These are phyloP conservation scores for Ophion ventricosus DNA, from an alignment of 2,888 invertebrate genomes.

Conservation along the genomic window DNA sequence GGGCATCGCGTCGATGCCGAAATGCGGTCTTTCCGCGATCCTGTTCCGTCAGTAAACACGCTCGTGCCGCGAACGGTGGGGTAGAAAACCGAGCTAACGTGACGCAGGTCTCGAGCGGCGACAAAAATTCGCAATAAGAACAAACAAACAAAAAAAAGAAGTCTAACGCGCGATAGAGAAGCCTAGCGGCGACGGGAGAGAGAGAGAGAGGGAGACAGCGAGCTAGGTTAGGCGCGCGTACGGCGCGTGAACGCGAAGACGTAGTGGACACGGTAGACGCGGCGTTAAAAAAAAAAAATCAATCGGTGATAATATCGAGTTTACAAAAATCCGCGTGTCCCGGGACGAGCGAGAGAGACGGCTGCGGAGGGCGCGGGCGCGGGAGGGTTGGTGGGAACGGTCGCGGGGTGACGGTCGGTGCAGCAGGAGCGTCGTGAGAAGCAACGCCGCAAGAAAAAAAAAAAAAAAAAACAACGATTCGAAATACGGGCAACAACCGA, in stretches of 20 bases:
- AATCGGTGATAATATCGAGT: slow-evolving; percentile 25
- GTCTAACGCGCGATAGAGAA: neutral
- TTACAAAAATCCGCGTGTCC: slow-evolving; percentile 45
- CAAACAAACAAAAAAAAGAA: neutral
- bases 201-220: slow-evolving; percentile 15
- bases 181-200: neutral
- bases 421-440: slow-evolving; percentile 30
- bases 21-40: slow-evolving; percentile 66
- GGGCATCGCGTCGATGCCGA: slow-evolving; percentile 53
- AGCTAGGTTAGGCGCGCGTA: slow-evolving; percentile 17
- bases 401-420: neutral
- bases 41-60: slow-evolving; percentile 47
- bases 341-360: slow-evolving; percentile 34
- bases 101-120: slow-evolving; percentile 2
- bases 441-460: neutral
- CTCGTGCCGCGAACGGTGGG: slow-evolving; percentile 38
- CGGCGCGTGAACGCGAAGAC: slow-evolving; percentile 10
- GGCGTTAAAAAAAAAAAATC: slow-evolving; percentile 41
- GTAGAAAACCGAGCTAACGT: slow-evolving; percentile 1
- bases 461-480: slow-evolving; percentile 6
- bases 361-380: slow-evolving; percentile 18
- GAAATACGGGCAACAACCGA: neutral
- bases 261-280: slow-evolving; percentile 9
- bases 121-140: slow-evolving; percentile 11
- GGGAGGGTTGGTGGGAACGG: neutral